These are phyloP conservation scores for Carassius carassius DNA, from an alignment of 2,113 vertebrate species.

Conservation along the genomic window DNA sequence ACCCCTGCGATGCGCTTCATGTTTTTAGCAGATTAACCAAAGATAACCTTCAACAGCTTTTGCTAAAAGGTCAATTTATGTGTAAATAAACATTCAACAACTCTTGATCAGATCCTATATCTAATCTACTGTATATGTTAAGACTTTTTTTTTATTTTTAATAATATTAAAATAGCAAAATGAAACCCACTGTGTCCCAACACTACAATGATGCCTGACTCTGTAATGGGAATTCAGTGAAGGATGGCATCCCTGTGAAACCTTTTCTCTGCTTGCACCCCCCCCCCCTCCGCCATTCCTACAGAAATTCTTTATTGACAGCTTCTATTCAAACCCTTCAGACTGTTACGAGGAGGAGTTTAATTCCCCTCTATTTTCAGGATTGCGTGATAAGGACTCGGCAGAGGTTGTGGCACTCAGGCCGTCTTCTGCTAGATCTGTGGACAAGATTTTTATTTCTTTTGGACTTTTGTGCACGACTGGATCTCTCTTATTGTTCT, in stretches of 20 bases:
- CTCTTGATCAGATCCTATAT: neutral
- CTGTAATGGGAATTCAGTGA: slow-evolving; percentile 90
- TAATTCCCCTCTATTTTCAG: slow-evolving; percentile 83
- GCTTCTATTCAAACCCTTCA: slow-evolving; percentile 85
- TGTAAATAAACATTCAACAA: neutral
- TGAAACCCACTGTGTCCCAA: slow-evolving; percentile 38
- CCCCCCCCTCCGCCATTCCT: slow-evolving; percentile 76
- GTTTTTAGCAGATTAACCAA: neutral
- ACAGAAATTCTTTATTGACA: slow-evolving; percentile 87
- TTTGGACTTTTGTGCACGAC: slow-evolving; percentile 1
- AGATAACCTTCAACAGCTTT: slow-evolving; percentile 3
- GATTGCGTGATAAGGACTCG: slow-evolving; percentile 74
- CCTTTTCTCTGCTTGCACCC: slow-evolving; percentile 77
- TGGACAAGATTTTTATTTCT: slow-evolving; percentile 46
- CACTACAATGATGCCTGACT: slow-evolving; percentile 77
- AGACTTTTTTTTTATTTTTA: too few species aligned
- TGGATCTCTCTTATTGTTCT: neutral
- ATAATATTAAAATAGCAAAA: slow-evolving; percentile 43
- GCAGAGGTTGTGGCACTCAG: slow-evolving; percentile 45
- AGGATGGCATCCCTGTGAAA: slow-evolving; percentile 86
- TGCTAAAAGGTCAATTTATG: neutral
- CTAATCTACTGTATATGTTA: neutral
- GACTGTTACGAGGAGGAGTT: slow-evolving; percentile 82
- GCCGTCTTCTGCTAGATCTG: slow-evolving; percentile 53
- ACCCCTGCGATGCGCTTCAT: neutral